Percentiles rank a stretch among this genome's conserved stretches.
Conservation (phyloP, 2,888 invertebrate genomes). For the Meiosimyza platycephala region DNA sequence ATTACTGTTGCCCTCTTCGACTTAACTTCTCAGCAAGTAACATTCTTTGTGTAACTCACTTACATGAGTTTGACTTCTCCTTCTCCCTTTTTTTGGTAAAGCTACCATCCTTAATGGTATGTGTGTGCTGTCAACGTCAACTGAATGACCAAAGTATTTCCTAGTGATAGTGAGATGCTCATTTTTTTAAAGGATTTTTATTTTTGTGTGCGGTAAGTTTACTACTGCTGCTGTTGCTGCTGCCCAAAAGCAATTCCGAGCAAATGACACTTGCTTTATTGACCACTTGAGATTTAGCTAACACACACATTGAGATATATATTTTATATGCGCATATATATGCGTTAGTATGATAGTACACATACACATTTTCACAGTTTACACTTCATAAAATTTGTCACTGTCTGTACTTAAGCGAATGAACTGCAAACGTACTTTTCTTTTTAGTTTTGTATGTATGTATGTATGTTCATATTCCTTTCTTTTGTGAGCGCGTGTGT, state of each 20-base stretch:
- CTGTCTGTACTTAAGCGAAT: conserved; percentile 32
- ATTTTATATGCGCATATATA: not conserved
- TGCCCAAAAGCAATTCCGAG: conserved; percentile 43
- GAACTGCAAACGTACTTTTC: conserved; percentile 25
- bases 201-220: not conserved
- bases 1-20: not conserved
- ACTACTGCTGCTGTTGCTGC: conserved; percentile 33
- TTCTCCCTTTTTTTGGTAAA: conserved; percentile 9
- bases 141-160: not conserved
- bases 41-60: no score
- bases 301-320: not conserved
- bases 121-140: conserved; percentile 5
- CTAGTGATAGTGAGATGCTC: not conserved
- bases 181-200: not conserved
- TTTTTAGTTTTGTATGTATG: not conserved
- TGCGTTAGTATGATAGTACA: not conserved
- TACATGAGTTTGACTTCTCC: not conserved
- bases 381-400: conserved; percentile 38
- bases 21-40: no score
- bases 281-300: conserved; percentile 49
- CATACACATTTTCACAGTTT: conserved; percentile 3
- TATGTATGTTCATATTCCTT: no score
- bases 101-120: conserved; percentile 30
- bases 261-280: conserved; percentile 48
- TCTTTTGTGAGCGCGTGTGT: no score